A percentile compares a stretch with the other conserved stretches of the same genome.
These are phyloP conservation scores for Lithophane socia DNA, from an alignment of 2,888 invertebrate species.

Conservation along the genomic window DNA sequence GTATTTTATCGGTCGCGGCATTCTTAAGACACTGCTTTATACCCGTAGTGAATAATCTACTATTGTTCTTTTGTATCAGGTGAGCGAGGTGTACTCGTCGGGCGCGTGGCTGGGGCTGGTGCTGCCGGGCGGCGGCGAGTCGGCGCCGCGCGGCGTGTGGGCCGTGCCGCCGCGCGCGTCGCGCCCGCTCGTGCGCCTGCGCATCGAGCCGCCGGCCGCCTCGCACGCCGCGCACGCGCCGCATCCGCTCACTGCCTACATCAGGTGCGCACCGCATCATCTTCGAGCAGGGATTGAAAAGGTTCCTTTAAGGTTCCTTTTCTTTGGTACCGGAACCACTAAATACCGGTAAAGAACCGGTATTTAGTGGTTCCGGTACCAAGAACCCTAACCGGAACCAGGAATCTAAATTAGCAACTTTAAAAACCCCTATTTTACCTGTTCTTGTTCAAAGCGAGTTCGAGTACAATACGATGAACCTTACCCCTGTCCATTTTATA, in stretches of 20 bases:
- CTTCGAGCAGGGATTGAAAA: background rate
- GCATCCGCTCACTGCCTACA: conserved; percentile 34
- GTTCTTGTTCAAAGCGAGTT: too few relatives aligned
- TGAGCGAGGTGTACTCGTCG: conserved; percentile 95
- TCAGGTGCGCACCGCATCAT: conserved; percentile 5
- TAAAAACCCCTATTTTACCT: too few relatives aligned
- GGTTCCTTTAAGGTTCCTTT: too few relatives aligned
- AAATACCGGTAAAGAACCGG: too few relatives aligned
- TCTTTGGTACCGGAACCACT: too few relatives aligned
- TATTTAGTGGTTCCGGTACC: too few relatives aligned
- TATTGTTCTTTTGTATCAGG: conserved; percentile 79
- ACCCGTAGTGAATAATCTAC: background rate
- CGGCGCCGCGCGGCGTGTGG: conserved; percentile 95
- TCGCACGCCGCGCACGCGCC: conserved; percentile 81
- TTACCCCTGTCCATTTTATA: too few relatives aligned
- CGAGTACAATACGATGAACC: too few relatives aligned
- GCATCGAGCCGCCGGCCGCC: conserved; percentile 55
- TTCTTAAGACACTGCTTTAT: background rate
- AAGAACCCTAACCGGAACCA: too few relatives aligned
- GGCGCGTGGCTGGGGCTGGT: conserved; percentile 98
- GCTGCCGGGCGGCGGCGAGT: conserved; percentile 94
- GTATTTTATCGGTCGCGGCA: too few relatives aligned
- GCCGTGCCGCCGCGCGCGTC: conserved; percentile 97
- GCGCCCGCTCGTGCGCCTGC: conserved; percentile 94
- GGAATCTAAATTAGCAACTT: too few relatives aligned